Base-by-base conservation (phyloP, 2,797 vertebrate species). In the Danio jaintianensis region DNA sequence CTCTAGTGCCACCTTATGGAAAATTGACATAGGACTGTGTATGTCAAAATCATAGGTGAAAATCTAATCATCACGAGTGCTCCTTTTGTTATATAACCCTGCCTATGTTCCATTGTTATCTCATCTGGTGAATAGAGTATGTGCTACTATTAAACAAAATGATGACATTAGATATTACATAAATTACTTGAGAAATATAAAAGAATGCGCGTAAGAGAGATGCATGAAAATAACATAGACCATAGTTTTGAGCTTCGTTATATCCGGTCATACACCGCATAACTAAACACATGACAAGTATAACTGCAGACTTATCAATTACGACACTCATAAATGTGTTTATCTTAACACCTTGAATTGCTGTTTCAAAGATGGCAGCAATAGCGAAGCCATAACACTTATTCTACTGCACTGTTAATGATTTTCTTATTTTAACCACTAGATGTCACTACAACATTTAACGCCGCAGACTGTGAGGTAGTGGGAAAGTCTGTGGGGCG, bases 1-100 rank as follows among this genome's bases (percentile, higher is more conserved):
- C 82, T 80, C 72, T 80, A 48, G 78, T 59, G 72, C 78, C 82
- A 76, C 66, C 78, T 80, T 66, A 48, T 29, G 78, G 78, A 66
- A 59, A 71, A 6, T 69, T 63, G 22, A 68, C 16, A 18, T 56
- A 53, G 20, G 7, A 43, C 15, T 1, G n/a, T 61, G 53, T n/a
- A 70, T 4, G n/a, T 61, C 36, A 61, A 78, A 61, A 59, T 52
- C 66, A n/a, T n/a, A n/a, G n/a, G n/a, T n/a, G n/a, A n/a, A n/a
- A n/a, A 29, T 29, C 29, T 5, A 42, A 42, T 71, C 50, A 71
- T 71, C 36, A 55, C 4, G 45, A 75, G 48, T 76, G 61, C 70
- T 45, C 40, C 9, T 50, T 15, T 42, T 64, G 22, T 52, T 12
- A 40, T 55, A 6, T 55, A 55, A 16, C 16, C 16, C n/a, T 40